Evolutionary conservation across 2,113 vertebrate genomes (phyloP).

Genomic region (Trichomycterus rosablanca): DNA sequence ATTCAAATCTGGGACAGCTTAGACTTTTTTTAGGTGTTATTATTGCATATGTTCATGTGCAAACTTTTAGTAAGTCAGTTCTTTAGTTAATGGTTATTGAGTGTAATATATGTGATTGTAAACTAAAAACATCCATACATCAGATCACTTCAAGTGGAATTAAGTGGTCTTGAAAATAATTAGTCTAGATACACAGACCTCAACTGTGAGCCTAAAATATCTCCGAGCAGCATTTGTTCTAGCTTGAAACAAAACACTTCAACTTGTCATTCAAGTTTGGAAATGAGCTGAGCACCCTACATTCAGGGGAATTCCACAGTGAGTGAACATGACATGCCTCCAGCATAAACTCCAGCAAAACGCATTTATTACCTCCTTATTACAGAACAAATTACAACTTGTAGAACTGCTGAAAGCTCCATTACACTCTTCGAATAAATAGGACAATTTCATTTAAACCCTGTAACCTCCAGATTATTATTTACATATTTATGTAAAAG

Average conservation of each 20-base stretch:
- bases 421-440: neutral
- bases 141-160: too few relatives aligned
- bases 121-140: too few relatives aligned
- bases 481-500: too few relatives aligned
- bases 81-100: too few relatives aligned
- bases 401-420: neutral
- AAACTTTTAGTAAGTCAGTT: too few relatives aligned
- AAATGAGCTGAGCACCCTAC: conserved; percentile 3
- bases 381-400: conserved; percentile 8
- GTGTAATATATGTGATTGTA: too few relatives aligned
- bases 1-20: too few relatives aligned
- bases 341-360: neutral
- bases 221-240: neutral
- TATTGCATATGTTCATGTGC: too few relatives aligned
- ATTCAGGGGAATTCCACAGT: conserved; percentile 7
- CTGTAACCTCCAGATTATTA: too few relatives aligned
- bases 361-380: conserved; percentile 21
- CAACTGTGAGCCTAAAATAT: neutral
- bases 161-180: too few relatives aligned
- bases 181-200: neutral
- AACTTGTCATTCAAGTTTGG: neutral
- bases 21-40: too few relatives aligned
- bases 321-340: conserved; percentile 5
- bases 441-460: neutral
- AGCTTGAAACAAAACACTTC: neutral